These are phyloP conservation scores for Agonum fuliginosum DNA, from an alignment of 2,888 invertebrate genomes.

Conservation along the genomic window DNA sequence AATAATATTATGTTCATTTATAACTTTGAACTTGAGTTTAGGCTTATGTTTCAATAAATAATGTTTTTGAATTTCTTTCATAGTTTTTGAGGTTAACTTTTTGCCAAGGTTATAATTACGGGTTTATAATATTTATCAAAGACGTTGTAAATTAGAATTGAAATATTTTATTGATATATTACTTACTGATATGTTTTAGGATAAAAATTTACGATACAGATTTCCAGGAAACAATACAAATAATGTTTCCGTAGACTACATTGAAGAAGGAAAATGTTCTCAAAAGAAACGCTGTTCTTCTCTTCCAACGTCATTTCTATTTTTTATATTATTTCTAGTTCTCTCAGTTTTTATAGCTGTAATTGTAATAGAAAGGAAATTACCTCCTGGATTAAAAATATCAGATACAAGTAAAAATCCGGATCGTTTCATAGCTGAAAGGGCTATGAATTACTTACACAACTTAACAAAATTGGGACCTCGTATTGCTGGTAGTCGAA, in stretches of 20 bases:
- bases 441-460: slow-evolving; percentile 80
- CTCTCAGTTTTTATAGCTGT: slow-evolving; percentile 75
- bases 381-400: slow-evolving; percentile 76
- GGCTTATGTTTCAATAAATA: background rate
- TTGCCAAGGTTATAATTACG: slow-evolving; percentile 23
- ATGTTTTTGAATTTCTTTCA: background rate
- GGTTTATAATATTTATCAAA: background rate
- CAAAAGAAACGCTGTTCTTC: slow-evolving; percentile 68
- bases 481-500: slow-evolving; percentile 80
- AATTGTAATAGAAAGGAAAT: slow-evolving; percentile 76
- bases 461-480: slow-evolving; percentile 79
- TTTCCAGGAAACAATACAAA: slow-evolving; percentile 45
- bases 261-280: slow-evolving; percentile 51
- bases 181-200: slow-evolving; percentile 15
- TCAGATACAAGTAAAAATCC: slow-evolving; percentile 70
- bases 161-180: too few species aligned
- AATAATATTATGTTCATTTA: background rate
- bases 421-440: slow-evolving; percentile 77
- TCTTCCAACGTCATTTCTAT: slow-evolving; percentile 73
- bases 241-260: slow-evolving; percentile 18
- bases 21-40: too few species aligned
- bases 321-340: slow-evolving; percentile 74
- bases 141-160: slow-evolving; percentile 1
- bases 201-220: slow-evolving; percentile 41
- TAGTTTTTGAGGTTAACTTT: slow-evolving; percentile 26